Conservation (phyloP, 2,113 vertebrate genomes). For the Carlito syrichta region DNA sequence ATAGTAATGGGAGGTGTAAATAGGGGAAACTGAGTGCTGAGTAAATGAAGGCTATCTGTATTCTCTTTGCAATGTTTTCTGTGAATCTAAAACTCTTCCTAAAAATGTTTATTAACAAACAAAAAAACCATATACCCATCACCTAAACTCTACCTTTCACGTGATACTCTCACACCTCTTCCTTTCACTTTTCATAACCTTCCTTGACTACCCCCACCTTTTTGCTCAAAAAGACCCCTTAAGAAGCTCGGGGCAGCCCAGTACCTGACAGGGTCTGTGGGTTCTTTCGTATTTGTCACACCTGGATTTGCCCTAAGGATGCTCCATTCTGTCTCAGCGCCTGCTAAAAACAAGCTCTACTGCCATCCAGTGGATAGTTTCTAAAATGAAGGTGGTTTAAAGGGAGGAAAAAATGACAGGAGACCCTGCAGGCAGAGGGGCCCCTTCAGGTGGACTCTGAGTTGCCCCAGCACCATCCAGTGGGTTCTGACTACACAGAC, state of each 20-base stretch:
- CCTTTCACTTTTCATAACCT: not conserved
- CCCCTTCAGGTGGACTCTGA: not conserved
- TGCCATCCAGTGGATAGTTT: conserved; percentile 35
- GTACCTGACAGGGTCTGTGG: not conserved
- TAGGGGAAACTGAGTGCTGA: not conserved
- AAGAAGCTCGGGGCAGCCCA: not conserved
- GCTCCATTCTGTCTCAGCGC: fast-evolving
- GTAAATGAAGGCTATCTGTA: too few species aligned
- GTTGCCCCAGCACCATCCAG: not conserved
- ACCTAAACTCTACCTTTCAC: not conserved
- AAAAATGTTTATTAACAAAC: not conserved
- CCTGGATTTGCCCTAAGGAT: not conserved
- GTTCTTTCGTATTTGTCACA: not conserved
- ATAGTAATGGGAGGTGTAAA: too few species aligned
- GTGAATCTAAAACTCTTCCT: not conserved
- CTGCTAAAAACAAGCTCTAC: not conserved
- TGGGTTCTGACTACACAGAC: not conserved
- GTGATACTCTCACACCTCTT: fast-evolving
- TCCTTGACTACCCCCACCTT: not conserved
- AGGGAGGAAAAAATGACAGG: too few species aligned
- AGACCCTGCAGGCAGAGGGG: fast-evolving
- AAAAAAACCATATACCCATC: not conserved
- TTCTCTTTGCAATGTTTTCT: not conserved
- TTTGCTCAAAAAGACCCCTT: not conserved
- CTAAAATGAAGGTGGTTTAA: not conserved